Conservation (phyloP, 1,140 invertebrate genomes). For the Wiebesia pumilae region DNA sequence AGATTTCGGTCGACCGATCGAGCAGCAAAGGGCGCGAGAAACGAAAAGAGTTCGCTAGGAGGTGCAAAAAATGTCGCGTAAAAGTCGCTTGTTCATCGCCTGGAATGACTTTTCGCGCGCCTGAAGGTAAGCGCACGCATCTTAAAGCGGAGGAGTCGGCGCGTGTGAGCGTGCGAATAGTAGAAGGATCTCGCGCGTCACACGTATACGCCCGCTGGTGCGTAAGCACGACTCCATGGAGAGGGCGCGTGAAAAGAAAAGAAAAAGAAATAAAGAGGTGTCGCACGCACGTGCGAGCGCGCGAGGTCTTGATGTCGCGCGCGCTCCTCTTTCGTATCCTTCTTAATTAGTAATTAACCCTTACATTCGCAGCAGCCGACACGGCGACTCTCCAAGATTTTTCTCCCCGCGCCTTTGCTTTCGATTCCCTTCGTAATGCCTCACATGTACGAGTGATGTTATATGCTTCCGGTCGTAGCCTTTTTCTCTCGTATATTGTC, state of each 20-base stretch:
- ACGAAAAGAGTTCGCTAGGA: background rate
- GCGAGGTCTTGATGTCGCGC: background rate
- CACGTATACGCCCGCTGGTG: slow-evolving; percentile 58
- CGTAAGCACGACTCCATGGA: slow-evolving; percentile 68
- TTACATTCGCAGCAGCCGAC: slow-evolving; percentile 62
- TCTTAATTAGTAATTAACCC: slow-evolving; percentile 76
- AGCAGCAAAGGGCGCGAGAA: background rate
- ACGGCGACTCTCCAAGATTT: slow-evolving; percentile 50
- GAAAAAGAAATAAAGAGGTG: slow-evolving; percentile 56
- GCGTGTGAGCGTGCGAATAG: slow-evolving; percentile 56
- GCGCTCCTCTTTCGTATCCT: slow-evolving; percentile 64
- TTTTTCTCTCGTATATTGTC: background rate
- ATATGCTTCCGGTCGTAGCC: too few species aligned
- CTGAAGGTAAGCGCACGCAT: background rate
- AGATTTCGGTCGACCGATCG: background rate
- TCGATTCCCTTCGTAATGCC: background rate
- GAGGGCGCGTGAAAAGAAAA: slow-evolving; percentile 72
- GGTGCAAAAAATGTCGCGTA: background rate
- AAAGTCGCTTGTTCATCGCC: background rate
- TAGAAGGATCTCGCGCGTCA: slow-evolving; percentile 53
- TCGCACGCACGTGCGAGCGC: slow-evolving; percentile 10
- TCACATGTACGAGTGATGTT: background rate
- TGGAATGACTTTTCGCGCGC: slow-evolving; percentile 6
- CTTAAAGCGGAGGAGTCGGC: background rate
- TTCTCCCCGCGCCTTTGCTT: slow-evolving; percentile 31